phyloP scores from a whole-genome alignment of 2,797 vertebrate species.

The Centroberyx gerrardi region DNA sequence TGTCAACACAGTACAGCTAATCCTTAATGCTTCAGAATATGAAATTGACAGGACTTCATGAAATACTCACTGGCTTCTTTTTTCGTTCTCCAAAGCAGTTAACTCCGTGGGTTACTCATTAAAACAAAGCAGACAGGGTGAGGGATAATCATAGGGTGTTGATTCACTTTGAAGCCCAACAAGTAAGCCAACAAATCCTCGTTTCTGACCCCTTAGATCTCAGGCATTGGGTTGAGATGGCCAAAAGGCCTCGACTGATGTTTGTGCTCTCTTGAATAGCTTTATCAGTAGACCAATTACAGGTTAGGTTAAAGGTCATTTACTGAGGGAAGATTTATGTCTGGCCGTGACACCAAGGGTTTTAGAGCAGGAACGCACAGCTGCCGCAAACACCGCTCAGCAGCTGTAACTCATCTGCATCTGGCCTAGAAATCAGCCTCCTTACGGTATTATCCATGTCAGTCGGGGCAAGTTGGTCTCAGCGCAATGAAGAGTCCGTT shows the following conservation, averaged over 20 bases:
- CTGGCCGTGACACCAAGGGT: slow-evolving; percentile 38
- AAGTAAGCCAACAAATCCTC: slow-evolving; percentile 17
- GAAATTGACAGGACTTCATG: slow-evolving; percentile 20
- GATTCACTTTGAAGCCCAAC: slow-evolving; percentile 45
- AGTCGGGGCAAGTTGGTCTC: slow-evolving; percentile 4
- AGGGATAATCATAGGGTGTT: slow-evolving; percentile 41
- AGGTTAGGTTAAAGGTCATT: slow-evolving; percentile 55
- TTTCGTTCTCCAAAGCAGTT: neutral
- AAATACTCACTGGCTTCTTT: neutral
- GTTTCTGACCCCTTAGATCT: slow-evolving; percentile 16
- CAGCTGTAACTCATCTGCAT: slow-evolving; percentile 77
- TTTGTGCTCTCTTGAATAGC: slow-evolving; percentile 28
- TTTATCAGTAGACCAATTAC: slow-evolving; percentile 47
- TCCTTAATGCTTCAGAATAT: slow-evolving; percentile 32
- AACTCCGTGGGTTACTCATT: slow-evolving; percentile 6
- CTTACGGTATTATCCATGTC: slow-evolving; percentile 19
- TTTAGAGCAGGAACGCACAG: slow-evolving; percentile 69
- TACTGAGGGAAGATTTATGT: slow-evolving; percentile 58
- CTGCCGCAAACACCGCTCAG: slow-evolving; percentile 59
- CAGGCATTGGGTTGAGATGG: neutral
- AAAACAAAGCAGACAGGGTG: neutral
- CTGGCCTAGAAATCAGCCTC: slow-evolving; percentile 58
- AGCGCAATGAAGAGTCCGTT: slow-evolving; percentile 7
- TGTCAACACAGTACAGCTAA: slow-evolving; percentile 29
- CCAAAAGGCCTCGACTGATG: slow-evolving; percentile 23